phyloP scores from a whole-genome alignment of 2,113 vertebrate species.

The Empidonax traillii region DNA sequence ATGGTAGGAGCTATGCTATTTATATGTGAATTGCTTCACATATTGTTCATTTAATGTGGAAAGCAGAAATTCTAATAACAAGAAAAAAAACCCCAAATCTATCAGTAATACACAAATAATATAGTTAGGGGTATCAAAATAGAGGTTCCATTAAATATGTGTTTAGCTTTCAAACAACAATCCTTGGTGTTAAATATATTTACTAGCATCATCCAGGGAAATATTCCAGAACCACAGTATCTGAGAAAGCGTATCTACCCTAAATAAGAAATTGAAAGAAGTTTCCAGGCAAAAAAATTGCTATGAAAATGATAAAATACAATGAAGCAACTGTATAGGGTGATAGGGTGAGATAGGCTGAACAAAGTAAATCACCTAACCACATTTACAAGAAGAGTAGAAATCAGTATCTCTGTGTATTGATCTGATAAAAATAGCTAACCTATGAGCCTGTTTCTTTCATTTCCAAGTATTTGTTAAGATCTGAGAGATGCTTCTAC shows the following conservation, averaged over 20 bases:
- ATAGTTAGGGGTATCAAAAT: background rate
- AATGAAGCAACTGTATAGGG: background rate
- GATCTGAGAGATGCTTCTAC: background rate
- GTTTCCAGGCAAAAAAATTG: background rate
- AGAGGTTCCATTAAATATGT: background rate
- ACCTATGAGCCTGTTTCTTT: background rate
- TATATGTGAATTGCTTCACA: background rate
- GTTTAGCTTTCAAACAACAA: background rate
- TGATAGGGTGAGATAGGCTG: background rate
- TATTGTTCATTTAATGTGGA: background rate
- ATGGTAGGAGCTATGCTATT: background rate
- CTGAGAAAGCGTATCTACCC: background rate
- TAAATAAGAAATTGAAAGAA: background rate
- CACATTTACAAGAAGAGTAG: background rate
- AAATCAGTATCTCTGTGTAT: background rate
- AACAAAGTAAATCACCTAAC: background rate
- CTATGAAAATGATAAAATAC: background rate
- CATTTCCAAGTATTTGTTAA: background rate
- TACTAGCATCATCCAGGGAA: background rate
- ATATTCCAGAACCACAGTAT: background rate
- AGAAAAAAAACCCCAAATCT: background rate
- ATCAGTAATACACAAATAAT: background rate
- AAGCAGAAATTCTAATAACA: background rate
- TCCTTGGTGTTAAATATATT: background rate
- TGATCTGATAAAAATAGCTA: background rate